Conservation (phyloP, 2,888 invertebrate genomes). For the Drepana falcataria region DNA sequence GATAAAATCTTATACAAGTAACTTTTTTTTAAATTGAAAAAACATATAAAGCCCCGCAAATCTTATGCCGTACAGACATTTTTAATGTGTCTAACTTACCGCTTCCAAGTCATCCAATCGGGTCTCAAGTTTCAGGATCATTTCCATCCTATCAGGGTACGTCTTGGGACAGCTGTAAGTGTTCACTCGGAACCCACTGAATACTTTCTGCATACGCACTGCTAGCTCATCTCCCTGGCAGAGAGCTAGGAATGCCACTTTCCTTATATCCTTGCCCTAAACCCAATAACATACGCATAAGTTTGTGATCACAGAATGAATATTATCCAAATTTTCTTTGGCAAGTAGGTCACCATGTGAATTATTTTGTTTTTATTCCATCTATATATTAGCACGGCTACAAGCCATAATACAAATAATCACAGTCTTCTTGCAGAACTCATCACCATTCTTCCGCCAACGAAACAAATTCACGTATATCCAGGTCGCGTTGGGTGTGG, state of each 20-base stretch:
- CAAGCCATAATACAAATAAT: too few species aligned
- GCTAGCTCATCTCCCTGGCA: conserved; percentile 93
- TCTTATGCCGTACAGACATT: background rate
- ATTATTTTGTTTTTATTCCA: too few species aligned
- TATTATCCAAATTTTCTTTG: too few species aligned
- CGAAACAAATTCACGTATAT: too few species aligned
- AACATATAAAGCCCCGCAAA: too few species aligned
- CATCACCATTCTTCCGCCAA: too few species aligned
- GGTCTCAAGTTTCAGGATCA: conserved; percentile 86
- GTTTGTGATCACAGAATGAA: background rate
- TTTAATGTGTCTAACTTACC: conserved; percentile 45
- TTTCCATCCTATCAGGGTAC: conserved; percentile 84
- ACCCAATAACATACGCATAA: background rate
- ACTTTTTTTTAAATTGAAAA: too few species aligned
- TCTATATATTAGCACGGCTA: too few species aligned
- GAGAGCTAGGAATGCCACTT: conserved; percentile 90
- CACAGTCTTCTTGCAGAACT: too few species aligned
- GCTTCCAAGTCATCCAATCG: conserved; percentile 88
- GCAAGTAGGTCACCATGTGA: too few species aligned
- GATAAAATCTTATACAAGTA: too few species aligned
- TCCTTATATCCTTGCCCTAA: conserved; percentile 88
- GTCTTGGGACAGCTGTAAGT: conserved; percentile 92
- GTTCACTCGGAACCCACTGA: conserved; percentile 91
- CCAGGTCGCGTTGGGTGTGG: too few species aligned
- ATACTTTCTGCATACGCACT: conserved; percentile 89